Percentiles rank a stretch among this genome's conserved stretches.
Conservation (phyloP, 2,888 invertebrate genomes). For the Caenorhabditis sp. region DNA sequence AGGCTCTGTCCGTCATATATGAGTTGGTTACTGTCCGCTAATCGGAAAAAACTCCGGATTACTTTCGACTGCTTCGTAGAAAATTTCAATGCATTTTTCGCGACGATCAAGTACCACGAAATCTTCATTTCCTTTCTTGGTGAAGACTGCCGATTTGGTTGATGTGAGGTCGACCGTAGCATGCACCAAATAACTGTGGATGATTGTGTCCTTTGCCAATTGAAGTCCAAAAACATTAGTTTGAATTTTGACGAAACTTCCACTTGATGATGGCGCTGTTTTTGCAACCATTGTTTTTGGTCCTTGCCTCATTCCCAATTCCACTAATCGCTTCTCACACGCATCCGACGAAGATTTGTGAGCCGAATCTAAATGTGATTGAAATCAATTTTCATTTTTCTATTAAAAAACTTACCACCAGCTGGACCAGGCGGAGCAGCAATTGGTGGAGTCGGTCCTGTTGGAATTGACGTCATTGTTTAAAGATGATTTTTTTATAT, state of each 20-base stretch:
- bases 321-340: conserved; percentile 17
- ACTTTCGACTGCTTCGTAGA: conserved; percentile 10
- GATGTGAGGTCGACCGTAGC: conserved; percentile 16
- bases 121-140: conserved; percentile 48
- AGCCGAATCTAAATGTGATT: not conserved
- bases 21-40: not conserved
- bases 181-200: conserved; percentile 34
- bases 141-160: conserved; percentile 32
- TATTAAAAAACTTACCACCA: not conserved
- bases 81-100: conserved; percentile 24
- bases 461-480: too few relatives aligned
- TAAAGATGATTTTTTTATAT: too few relatives aligned
- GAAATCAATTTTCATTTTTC: not conserved
- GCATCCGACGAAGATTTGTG: conserved; percentile 12
- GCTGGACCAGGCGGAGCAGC: too few relatives aligned
- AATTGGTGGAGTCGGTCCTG: conserved; percentile 14
- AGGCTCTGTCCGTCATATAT: conserved; percentile 47
- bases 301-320: conserved; percentile 11
- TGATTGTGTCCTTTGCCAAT: conserved; percentile 17
- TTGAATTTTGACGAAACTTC: conserved; percentile 3
- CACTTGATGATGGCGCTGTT: conserved; percentile 1
- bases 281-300: not conserved
- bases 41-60: conserved; percentile 30
- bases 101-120: conserved; percentile 30
- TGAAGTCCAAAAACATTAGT: conserved; percentile 44